phyloP scores from a whole-genome alignment of 2,888 invertebrate genomes.

The Trisateles emortualis region DNA sequence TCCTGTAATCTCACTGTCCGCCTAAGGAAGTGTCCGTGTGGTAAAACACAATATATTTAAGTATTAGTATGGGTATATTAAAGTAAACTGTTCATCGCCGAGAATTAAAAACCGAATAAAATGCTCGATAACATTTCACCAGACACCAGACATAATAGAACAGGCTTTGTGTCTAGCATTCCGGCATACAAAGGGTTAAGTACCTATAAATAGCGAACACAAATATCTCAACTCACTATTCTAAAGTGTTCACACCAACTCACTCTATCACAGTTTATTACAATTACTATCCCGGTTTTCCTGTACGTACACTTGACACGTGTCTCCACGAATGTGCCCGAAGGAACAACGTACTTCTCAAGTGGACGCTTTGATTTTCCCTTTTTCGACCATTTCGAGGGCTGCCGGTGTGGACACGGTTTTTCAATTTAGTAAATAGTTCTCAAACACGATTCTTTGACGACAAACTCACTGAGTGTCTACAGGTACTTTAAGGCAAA shows the following conservation, averaged over 20 bases:
- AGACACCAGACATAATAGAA: no score
- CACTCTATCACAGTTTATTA: conserved; percentile 5
- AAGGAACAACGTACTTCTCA: conserved; percentile 52
- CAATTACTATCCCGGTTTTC: conserved; percentile 13
- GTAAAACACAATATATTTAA: no score
- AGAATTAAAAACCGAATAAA: no score
- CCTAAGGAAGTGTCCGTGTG: no score
- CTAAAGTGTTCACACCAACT: neutral
- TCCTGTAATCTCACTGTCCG: no score
- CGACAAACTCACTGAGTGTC: conserved; percentile 27
- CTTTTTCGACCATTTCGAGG: conserved; percentile 63
- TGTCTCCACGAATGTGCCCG: conserved; percentile 45
- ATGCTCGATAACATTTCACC: no score
- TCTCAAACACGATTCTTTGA: conserved; percentile 53
- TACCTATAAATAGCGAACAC: no score
- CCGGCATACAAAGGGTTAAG: no score
- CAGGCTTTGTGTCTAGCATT: no score
- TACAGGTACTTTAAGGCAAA: conserved; percentile 9
- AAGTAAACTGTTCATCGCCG: no score
- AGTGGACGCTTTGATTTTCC: conserved; percentile 72
- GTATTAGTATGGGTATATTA: no score
- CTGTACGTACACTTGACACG: conserved; percentile 41
- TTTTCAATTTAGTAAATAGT: conserved; percentile 80
- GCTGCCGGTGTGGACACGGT: conserved; percentile 65
- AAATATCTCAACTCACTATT: neutral